These are phyloP conservation scores for Cygnus atratus DNA, from an alignment of 2,113 vertebrate species.

Conservation along the genomic window DNA sequence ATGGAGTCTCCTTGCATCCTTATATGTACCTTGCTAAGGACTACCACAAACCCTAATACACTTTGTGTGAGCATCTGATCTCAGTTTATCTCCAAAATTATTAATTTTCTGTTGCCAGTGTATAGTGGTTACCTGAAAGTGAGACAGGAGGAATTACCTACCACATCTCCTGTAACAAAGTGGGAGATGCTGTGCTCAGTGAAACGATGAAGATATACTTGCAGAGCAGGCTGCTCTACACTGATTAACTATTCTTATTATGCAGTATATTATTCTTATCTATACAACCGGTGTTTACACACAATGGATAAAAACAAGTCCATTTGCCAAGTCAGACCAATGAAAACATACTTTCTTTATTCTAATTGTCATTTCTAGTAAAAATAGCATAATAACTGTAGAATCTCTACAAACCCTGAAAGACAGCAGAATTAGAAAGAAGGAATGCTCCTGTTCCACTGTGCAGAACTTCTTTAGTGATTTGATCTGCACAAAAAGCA, in stretches of 20 bases:
- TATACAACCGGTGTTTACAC: not conserved
- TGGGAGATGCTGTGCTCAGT: not conserved
- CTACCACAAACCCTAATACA: not conserved
- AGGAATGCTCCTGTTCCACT: not conserved
- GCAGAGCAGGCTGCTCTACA: not conserved
- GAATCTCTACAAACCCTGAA: not conserved
- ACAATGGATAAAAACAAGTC: not conserved
- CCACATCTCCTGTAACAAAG: not conserved
- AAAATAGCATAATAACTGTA: not conserved
- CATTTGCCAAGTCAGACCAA: not conserved
- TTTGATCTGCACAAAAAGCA: not conserved
- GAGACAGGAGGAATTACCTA: not conserved
- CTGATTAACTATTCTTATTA: not conserved
- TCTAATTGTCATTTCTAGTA: not conserved
- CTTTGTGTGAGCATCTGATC: not conserved
- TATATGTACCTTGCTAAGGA: not conserved
- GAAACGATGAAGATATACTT: not conserved
- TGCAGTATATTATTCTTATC: too few relatives aligned
- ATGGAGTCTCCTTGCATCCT: not conserved
- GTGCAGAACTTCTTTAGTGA: not conserved
- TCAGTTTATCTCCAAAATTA: not conserved
- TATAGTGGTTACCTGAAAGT: not conserved
- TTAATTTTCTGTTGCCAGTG: not conserved
- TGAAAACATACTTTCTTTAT: not conserved
- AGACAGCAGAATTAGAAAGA: not conserved